Percentiles rank a stretch among this genome's conserved stretches.
Evolutionary conservation across 2,888 invertebrate genomes (phyloP).

Genomic region (Lycocerus yunnanus): DNA sequence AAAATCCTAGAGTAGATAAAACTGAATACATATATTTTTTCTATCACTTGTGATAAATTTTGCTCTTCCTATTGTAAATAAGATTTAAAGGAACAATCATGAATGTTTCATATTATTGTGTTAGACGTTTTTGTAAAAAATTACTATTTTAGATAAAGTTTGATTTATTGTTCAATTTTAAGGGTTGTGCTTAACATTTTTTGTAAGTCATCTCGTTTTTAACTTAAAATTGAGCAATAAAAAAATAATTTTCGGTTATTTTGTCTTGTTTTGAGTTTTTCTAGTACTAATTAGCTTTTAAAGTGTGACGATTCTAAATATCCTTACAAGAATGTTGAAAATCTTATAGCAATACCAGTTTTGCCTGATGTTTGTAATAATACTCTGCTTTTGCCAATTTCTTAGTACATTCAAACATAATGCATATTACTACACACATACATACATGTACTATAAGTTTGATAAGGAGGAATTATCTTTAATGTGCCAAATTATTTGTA

Average conservation of each 20-base stretch:
- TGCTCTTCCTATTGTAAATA: conserved; percentile 51
- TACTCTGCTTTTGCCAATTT: conserved; percentile 48
- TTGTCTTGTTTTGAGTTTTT: conserved; percentile 10
- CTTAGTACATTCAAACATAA: conserved; percentile 19
- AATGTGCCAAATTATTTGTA: conserved; percentile 38
- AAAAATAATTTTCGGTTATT: not conserved
- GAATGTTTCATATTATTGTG: conserved; percentile 40
- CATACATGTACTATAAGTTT: conserved; percentile 18
- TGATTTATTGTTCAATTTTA: conserved; percentile 29
- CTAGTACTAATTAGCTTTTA: conserved; percentile 22
- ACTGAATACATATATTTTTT: conserved; percentile 50
- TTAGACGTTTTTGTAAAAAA: conserved; percentile 26
- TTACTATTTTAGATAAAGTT: conserved; percentile 31
- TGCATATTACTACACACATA: not conserved
- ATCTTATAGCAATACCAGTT: conserved; percentile 53
- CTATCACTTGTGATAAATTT: conserved; percentile 54
- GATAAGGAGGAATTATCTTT: conserved; percentile 29
- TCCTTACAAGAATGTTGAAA: conserved; percentile 32
- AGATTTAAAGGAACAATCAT: conserved; percentile 46
- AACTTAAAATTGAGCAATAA: conserved; percentile 29
- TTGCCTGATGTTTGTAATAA: conserved; percentile 51
- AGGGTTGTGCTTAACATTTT: conserved; percentile 20
- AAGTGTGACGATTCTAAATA: conserved; percentile 44
- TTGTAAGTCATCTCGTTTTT: conserved; percentile 12
- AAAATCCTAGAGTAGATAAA: conserved; percentile 25